These are phyloP conservation scores for Acanthurus leucopareius DNA, from an alignment of 2,797 vertebrate genomes.

Conservation along the genomic window DNA sequence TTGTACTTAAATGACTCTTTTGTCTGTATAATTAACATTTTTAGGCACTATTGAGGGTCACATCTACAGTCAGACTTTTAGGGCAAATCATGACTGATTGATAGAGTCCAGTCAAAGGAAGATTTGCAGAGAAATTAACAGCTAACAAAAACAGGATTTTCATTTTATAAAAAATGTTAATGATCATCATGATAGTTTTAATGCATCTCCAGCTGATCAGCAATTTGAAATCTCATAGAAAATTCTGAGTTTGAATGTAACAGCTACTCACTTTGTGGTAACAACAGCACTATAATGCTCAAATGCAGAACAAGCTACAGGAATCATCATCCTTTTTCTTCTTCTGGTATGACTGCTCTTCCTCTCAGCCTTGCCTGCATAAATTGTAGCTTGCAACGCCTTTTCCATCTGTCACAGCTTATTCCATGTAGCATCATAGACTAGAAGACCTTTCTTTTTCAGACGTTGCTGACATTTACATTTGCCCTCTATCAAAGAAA, in stretches of 20 bases:
- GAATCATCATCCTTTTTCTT: neutral
- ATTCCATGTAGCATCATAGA: slow-evolving; percentile 73
- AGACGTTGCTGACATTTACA: slow-evolving; percentile 86
- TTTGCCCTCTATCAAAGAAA: slow-evolving; percentile 85
- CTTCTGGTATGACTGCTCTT: slow-evolving; percentile 21
- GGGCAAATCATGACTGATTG: slow-evolving; percentile 13
- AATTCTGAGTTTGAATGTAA: neutral
- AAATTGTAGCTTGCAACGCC: slow-evolving; percentile 30
- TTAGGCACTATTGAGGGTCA: neutral
- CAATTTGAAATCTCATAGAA: neutral
- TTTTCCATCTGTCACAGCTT: slow-evolving; percentile 78
- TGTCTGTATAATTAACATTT: neutral
- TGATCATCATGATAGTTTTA: neutral
- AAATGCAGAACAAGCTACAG: neutral
- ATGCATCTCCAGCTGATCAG: neutral
- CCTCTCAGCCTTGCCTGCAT: slow-evolving; percentile 35
- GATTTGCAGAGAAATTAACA: slow-evolving; percentile 41
- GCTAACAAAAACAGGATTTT: neutral
- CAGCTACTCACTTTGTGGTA: neutral
- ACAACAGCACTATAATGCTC: neutral
- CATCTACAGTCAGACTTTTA: slow-evolving; percentile 8
- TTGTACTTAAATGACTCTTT: neutral
- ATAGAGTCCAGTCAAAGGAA: slow-evolving; percentile 9
- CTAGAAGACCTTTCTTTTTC: slow-evolving; percentile 76
- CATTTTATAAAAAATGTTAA: neutral